These are phyloP conservation scores for Coelopa frigida DNA, from an alignment of 1,140 invertebrate genomes.

Conservation along the genomic window DNA sequence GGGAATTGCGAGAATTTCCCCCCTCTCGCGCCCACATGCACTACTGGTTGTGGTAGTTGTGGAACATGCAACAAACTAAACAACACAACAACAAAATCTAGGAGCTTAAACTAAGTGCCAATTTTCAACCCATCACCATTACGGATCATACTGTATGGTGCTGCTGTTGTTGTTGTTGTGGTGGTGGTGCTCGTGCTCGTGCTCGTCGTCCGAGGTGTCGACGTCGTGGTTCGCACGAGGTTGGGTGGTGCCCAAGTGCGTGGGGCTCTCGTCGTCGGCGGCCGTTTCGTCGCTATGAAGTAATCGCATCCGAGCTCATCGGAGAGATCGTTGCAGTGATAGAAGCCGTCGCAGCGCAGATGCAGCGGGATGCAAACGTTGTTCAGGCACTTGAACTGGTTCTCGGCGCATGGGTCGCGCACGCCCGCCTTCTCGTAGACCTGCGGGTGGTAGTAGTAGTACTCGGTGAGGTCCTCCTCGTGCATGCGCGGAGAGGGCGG, in stretches of 20 bases:
- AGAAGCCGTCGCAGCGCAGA: constrained; percentile 65
- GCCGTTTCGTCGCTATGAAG: constrained; percentile 14
- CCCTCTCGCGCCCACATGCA: too few species aligned
- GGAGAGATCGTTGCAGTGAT: constrained; percentile 65
- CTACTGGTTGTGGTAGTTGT: too few species aligned
- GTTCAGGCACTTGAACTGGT: constrained; percentile 45
- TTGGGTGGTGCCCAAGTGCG: constrained; percentile 1
- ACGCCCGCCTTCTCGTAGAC: constrained; percentile 24
- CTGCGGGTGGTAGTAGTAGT: constrained; percentile 18
- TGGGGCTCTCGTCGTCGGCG: constrained; percentile 5
- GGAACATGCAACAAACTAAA: too few species aligned
- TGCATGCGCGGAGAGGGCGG: constrained; percentile 13
- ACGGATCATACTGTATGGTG: too few species aligned
- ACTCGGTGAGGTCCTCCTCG: constrained; percentile 20
- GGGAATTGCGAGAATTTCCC: too few species aligned
- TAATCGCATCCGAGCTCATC: constrained; percentile 60
- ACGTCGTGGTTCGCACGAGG: constrained; percentile 6
- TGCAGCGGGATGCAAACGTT: constrained; percentile 61
- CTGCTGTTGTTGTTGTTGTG: constrained; percentile 8
- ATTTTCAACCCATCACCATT: too few species aligned
- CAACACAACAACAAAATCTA: too few species aligned
- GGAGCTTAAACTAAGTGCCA: too few species aligned
- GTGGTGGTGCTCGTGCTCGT: background rate
- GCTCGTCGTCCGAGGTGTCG: background rate
- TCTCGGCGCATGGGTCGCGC: constrained; percentile 25